phyloP scores from a whole-genome alignment of 1,140 invertebrate species.

The Leptoteleia sp. region DNA sequence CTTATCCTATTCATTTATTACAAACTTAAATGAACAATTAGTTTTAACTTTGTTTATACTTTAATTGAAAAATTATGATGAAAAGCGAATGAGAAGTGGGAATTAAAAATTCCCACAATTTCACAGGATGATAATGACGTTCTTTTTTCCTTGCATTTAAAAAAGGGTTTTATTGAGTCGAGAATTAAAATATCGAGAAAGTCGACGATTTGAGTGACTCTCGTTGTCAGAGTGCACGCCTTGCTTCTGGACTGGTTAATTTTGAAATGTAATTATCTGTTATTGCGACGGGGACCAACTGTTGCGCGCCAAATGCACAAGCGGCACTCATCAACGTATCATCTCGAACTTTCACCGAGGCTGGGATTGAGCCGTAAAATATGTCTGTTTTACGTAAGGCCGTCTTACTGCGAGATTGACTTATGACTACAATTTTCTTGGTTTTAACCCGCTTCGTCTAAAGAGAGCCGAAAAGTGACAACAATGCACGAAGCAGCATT shows the following conservation, averaged over 20 bases:
- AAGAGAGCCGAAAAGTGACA: slow-evolving; percentile 6
- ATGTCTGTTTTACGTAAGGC: slow-evolving; percentile 54
- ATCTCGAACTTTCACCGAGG: slow-evolving; percentile 63
- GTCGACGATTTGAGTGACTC: slow-evolving; percentile 26
- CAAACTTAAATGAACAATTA: too few relatives aligned
- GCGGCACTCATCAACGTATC: slow-evolving; percentile 57
- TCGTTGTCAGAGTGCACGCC: slow-evolving; percentile 44
- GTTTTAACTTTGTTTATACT: too few relatives aligned
- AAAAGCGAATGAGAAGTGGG: too few relatives aligned
- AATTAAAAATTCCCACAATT: too few relatives aligned
- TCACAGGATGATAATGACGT: too few relatives aligned
- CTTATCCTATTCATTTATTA: too few relatives aligned
- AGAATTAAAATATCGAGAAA: slow-evolving; percentile 52
- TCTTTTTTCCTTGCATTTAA: slow-evolving; percentile 1
- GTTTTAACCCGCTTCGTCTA: slow-evolving; percentile 43
- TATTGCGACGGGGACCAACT: slow-evolving; percentile 51
- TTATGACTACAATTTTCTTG: slow-evolving; percentile 51
- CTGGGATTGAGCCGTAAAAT: slow-evolving; percentile 64
- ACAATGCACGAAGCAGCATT: slow-evolving; percentile 21
- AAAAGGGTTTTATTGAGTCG: slow-evolving; percentile 2
- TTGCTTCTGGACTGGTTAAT: slow-evolving; percentile 45
- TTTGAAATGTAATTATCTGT: slow-evolving; percentile 63
- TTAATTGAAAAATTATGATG: too few relatives aligned
- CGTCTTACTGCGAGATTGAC: slow-evolving; percentile 44
- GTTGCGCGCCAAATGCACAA: slow-evolving; percentile 54